Base-by-base conservation (phyloP, 2,888 invertebrate genomes). In the Latrodectus hesperus region DNA sequence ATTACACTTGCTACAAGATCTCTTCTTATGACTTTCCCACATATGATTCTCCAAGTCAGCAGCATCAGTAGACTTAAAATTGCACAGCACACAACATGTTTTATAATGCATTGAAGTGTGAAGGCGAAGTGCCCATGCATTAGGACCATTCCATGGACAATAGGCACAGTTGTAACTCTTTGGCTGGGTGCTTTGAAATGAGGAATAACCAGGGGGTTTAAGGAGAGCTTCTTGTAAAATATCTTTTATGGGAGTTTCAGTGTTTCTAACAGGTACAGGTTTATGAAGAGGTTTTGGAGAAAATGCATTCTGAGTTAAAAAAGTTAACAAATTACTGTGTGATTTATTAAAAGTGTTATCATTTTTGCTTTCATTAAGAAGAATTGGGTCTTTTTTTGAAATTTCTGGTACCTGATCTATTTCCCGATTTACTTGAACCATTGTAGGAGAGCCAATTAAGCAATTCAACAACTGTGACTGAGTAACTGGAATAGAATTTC, bases 81-180 rank as follows among this genome's bases (percentile, higher is more conserved):
- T 97, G 93, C 97, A 98, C 83, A 97, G 94, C 91, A 95, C 95
- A 92, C 97, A 98, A 92, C 96, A 97, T 71, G 97, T 97, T 93
- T 97, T 97, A 92, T 97, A 94, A 93, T 98, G 97, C 67, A 97
- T 97, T 93, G 97, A 97, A 91, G 97, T 94, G 92, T 98, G 97
- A 74, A 97, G 94, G 92, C 97, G 97, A 88, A 97, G 94, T 91
- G 97, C 97, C 97, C 97, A 98, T 92, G 97, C 97, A 93, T 97
- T 97, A 84, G 96, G 96, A 51, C 97, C 97, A 60, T 96, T 96
- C 97, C 97, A 97, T 51, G 97, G 94, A 93, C 97, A 98, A 92
- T 96, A 97, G 92, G 96, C 96, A 93, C 97, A 97, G 90, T 95
- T 95, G 93, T 96, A 96, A 90, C 96, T 94, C 91, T 95, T 95